Base-by-base conservation (phyloP, 2,113 vertebrate species). In the Prionailurus bengalensis region DNA sequence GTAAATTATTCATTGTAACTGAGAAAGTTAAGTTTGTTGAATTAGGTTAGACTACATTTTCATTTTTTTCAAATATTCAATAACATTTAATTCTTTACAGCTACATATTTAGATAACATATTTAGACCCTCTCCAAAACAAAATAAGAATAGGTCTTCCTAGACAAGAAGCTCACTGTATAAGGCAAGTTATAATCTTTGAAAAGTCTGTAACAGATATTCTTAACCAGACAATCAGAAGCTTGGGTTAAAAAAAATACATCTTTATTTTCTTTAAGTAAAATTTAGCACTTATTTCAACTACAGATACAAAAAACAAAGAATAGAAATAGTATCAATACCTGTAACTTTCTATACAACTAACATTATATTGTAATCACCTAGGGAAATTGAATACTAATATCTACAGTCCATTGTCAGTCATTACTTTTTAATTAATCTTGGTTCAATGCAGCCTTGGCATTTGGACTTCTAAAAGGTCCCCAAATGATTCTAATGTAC, bases 241-340 rank as follows among this genome's bases (percentile, higher is more conserved):
- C 5, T 70, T 53, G 8, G 14, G 36, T 68, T 83, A 14, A 58
- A 33, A 25, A 51, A 51, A 70, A 83, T 36, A 36, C 27, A 81
- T 63, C 16, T 19, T 73, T 79, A 70, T 25, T 45, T 86, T 91
- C 74, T 80, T 25, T 61, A 71, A 70, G 61, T 80, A 58, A 95
- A 63, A 95, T 51, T 31, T 68, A 85, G 36, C 16, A 45, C 70
- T 90, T 90, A 17, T 21, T 78, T 91, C 36, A 91, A 95, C 58
- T 68, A 85, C 31, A 11, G 33, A 86, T 45, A 25, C 9, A 80
- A 31, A 29, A n/a, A 78, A 66, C 11, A 89, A 78, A 68, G n/a
- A 27, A 86, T 14, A 63, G 15, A 91, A 71, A 70, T 63, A 63
- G 12, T 71, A 91, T 39, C 48, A 79, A 73, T 70, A 91, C 3